These are phyloP conservation scores for Oncopodura yosiiana DNA, from an alignment of 1,140 invertebrate genomes.

Conservation along the genomic window DNA sequence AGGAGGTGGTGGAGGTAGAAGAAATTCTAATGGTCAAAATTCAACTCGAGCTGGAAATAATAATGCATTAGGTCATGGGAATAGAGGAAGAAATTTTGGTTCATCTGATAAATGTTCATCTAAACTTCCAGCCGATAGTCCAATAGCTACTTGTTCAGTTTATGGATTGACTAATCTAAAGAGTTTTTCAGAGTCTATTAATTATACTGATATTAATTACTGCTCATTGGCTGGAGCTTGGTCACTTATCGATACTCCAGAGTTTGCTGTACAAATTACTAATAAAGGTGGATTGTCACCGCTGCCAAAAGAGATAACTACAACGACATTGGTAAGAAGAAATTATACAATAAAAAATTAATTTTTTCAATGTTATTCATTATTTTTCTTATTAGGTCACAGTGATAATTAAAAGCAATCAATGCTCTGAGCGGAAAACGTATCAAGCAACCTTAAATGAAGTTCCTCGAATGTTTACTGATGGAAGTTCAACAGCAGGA, in stretches of 20 bases:
- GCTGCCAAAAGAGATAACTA: slow-evolving; percentile 33
- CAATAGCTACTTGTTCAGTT: slow-evolving; percentile 27
- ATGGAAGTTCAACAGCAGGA: slow-evolving; percentile 26
- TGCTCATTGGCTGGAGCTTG: slow-evolving; percentile 33
- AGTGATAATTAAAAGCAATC: slow-evolving; percentile 33
- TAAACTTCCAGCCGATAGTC: slow-evolving; percentile 15
- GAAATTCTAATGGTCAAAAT: background rate
- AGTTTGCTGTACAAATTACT: slow-evolving; percentile 34
- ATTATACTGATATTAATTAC: slow-evolving; percentile 28
- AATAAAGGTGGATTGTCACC: slow-evolving; percentile 32
- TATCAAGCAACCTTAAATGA: slow-evolving; percentile 35
- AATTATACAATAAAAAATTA: no score
- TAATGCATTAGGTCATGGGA: background rate
- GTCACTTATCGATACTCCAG: slow-evolving; percentile 30
- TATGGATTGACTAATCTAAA: slow-evolving; percentile 34
- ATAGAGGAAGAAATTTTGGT: background rate
- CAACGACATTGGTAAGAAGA: slow-evolving; percentile 33
- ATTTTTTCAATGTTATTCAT: background rate
- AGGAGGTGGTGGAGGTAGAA: slow-evolving; percentile 4
- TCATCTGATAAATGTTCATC: slow-evolving; percentile 19
- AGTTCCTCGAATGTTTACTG: background rate
- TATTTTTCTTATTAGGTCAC: slow-evolving; percentile 25
- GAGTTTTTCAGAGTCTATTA: slow-evolving; percentile 29
- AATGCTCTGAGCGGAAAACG: slow-evolving; percentile 32
- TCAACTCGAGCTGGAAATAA: background rate